Conservation (phyloP, 2,113 vertebrate species). For the Hipposideros armiger region DNA sequence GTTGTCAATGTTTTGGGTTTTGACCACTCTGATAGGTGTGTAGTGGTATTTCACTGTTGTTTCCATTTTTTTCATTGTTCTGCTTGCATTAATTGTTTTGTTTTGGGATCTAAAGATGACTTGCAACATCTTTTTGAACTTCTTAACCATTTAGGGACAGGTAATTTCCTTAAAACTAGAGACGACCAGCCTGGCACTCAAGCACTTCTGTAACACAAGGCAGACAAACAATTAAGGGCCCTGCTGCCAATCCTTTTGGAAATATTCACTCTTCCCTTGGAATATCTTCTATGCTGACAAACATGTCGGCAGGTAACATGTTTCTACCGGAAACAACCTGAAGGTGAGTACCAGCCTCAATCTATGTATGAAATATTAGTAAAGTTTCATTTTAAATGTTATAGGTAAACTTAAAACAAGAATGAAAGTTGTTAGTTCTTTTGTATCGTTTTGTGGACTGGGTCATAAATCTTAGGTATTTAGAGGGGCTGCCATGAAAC, state of each 20-base stretch:
- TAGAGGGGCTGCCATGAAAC: neutral
- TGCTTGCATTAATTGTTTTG: neutral
- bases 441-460: neutral
- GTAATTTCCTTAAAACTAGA: neutral
- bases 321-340: neutral
- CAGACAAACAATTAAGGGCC: neutral
- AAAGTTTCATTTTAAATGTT: neutral
- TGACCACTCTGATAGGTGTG: neutral
- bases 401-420: neutral
- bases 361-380: neutral
- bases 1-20: neutral
- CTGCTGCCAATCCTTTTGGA: too few species aligned
- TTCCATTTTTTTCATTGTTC: neutral
- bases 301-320: neutral
- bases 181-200: neutral
- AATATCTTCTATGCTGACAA: neutral
- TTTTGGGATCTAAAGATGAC: conserved; percentile 1
- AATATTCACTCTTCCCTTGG: neutral
- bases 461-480: neutral
- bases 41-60: neutral
- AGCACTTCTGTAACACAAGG: neutral
- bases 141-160: neutral
- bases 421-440: neutral
- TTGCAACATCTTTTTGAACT: neutral
- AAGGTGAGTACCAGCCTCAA: neutral